Percentiles rank a stretch among this genome's conserved stretches.
Evolutionary conservation across 2,888 invertebrate species (phyloP).

Genomic region (Aleiodes alternator): DNA sequence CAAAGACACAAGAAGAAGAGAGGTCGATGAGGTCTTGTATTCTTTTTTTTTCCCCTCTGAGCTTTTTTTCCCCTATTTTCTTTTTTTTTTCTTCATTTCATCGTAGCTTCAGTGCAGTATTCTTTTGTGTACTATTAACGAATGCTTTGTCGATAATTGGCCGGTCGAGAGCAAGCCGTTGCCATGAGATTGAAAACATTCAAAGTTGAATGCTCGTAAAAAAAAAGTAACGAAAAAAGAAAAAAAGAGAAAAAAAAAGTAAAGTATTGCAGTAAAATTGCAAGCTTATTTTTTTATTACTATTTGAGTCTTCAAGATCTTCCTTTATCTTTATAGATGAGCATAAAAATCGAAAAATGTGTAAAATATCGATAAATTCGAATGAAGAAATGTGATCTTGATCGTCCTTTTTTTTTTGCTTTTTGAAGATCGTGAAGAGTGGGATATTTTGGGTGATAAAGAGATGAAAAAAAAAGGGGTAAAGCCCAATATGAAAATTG

Average conservation of each 20-base stretch:
- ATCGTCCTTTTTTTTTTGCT: not conserved
- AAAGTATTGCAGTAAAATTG: constrained; percentile 24
- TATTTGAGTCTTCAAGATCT: constrained; percentile 11
- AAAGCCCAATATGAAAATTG: constrained; percentile 14
- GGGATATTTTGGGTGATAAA: not conserved
- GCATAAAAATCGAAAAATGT: constrained; percentile 3
- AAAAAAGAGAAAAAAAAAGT: not conserved
- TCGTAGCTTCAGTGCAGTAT: not conserved
- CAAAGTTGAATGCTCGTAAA: constrained; percentile 21
- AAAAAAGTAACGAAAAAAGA: constrained; percentile 24
- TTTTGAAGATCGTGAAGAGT: not conserved
- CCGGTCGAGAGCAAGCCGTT: constrained; percentile 20
- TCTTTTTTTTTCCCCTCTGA: not conserved
- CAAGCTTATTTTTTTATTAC: constrained; percentile 14
- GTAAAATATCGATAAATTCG: not conserved
- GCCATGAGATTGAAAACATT: constrained; percentile 25
- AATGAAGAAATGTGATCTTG: not conserved
- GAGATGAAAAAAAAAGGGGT: not conserved
- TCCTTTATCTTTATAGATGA: constrained; percentile 6
- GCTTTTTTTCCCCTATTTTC: too few relatives aligned
- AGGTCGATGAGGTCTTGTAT: constrained; percentile 22
- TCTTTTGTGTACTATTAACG: constrained; percentile 17
- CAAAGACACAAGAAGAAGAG: not conserved
- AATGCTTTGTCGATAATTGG: constrained; percentile 34
- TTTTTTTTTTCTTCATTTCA: not conserved